Base-by-base conservation (phyloP, 2,797 vertebrate species). In the Rhincodon typus region DNA sequence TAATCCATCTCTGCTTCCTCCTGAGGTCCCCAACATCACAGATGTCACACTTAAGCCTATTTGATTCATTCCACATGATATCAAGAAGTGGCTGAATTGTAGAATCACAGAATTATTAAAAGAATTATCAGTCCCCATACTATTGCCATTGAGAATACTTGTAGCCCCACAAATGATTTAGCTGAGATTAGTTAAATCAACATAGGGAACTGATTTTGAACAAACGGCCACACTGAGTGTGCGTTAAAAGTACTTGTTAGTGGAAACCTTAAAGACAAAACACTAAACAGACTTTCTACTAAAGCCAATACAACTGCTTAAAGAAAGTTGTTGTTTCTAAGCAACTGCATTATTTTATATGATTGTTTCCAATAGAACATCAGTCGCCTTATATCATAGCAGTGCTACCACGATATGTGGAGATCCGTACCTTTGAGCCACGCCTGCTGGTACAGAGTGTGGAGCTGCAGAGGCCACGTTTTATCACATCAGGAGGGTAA, bases 301-400 rank as follows among this genome's bases (percentile, higher is more conserved):
- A 42, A 42, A 42, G 25, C 82, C 8, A 17, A 25, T 42, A 91
- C n/a, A 67, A 67, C 38, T 69, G 19, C 90, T 93, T n/a, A 19
- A 30, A 57, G 13, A 66, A 90, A 62, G 12, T 25, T 42, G 7
- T 19, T 62, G 87, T 34, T 93, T 93, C 62, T 93, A n/a, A 42
- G 5, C n/a, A 69, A 21, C 23, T 67, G 4, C 42, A 67, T 93
- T 62, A 57, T 34, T 88, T 88, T 30, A 87, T 66, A 69, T 69
- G 23, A 69, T 93, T 95, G 27, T 77, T 2, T 95, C 12, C 30
- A 38, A 13, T 96, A 99, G 99, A 99, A 95, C 98, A 99, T 96
- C 99, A 99, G 97, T 98, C 98, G 96, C 99, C 99, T 0, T 99
- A 99, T 97, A 99, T 99, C 97, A 98, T 99, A 25, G 99, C 99